Base-by-base conservation (phyloP, 1,140 invertebrate genomes). In the Brachionus angularis region DNA sequence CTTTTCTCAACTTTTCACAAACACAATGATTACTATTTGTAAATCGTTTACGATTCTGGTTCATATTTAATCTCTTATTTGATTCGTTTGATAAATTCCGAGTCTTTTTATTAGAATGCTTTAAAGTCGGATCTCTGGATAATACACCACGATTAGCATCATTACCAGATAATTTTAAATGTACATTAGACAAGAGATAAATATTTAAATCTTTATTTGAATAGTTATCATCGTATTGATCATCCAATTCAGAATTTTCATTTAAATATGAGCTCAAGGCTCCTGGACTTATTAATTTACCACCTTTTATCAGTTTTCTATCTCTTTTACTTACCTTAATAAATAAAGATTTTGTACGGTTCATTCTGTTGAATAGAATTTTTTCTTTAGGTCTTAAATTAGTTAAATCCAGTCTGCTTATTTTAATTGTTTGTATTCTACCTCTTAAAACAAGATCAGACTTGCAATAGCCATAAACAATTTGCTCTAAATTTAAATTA, bases 401-500 rank as follows among this genome's bases (percentile, higher is more conserved):
- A 18, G 62, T 47, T 33, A 67, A 14, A 16, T 50, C 62, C 18
- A 67, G 36, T 2, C 62, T 29, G 21, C 62, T 67, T 50, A 67
- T 50, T 49, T 33, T 67, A 31, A 67, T 50, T 47, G 62, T 50
- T 27, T 67, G 42, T 10, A 67, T 50, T 16, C 62, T 44, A 14
- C 42, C 62, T 25, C 62, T 31, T 3, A 67, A 14, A 12, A 58
- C 53, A 39, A 58, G 21, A 25, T 58, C 53, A n/a, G 53, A 58
- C 25, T 58, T 58, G n/a, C 53, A 58, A 36, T 58, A 58, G 10
- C 53, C 53, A 34, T 58, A 23, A 33, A 58, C 53, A 58, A 58
- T 58, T 39, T 58, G 53, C 39, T 58, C 53, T 34, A 58, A 39
- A 23, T 16, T 39, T 39, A 58, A 21, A 39, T 36, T 18, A 58